Conservation (phyloP, 2,113 vertebrate species). For the Cacatua alba region DNA sequence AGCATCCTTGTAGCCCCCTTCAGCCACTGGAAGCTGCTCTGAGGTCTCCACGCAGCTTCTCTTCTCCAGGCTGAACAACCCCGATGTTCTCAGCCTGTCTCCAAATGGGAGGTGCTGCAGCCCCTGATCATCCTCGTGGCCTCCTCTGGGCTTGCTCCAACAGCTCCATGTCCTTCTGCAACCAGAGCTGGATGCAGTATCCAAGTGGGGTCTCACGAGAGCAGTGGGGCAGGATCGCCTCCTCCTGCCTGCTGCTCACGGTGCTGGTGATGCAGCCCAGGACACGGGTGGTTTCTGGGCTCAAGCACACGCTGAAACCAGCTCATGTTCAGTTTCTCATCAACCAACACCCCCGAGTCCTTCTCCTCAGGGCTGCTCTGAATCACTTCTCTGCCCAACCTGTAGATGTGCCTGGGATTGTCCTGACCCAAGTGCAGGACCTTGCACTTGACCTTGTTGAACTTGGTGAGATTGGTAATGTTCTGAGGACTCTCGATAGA, state of each 20-base stretch:
- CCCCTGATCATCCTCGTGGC: too few species aligned
- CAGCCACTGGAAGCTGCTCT: too few species aligned
- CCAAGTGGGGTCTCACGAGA: neutral
- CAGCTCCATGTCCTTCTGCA: neutral
- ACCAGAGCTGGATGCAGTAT: too few species aligned
- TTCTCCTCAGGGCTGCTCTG: neutral
- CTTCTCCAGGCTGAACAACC: too few species aligned
- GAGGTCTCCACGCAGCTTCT: too few species aligned
- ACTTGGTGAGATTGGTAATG: neutral
- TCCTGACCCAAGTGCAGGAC: neutral
- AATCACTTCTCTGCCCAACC: neutral
- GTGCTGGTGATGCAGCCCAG: neutral
- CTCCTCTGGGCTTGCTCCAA: too few species aligned
- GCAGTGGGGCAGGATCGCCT: neutral
- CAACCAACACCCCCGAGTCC: neutral
- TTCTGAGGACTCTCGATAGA: neutral
- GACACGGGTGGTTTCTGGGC: neutral
- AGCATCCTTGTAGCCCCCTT: too few species aligned
- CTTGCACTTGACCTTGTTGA: neutral
- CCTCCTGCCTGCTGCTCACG: neutral
- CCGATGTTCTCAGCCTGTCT: neutral
- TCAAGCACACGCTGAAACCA: neutral
- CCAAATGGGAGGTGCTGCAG: fast-evolving
- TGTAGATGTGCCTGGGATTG: neutral
- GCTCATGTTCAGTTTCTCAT: neutral